Evolutionary conservation across 2,888 invertebrate genomes (phyloP).

Genomic region (Lasioglossum vierecki): DNA sequence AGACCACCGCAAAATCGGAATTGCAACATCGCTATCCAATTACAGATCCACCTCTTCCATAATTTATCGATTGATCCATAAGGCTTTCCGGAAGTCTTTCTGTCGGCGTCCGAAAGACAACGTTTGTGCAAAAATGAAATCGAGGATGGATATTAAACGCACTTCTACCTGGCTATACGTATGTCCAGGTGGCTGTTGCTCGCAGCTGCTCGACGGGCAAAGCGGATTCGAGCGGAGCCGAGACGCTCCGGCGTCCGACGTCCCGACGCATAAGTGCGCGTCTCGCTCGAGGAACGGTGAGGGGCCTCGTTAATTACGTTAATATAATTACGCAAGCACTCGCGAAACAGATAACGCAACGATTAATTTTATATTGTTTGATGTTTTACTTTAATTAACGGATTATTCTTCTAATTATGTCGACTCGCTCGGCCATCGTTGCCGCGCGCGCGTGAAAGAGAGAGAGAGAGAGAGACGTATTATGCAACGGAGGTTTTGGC

Average conservation of each 20-base stretch:
- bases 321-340: slow-evolving; percentile 51
- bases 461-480: not conserved
- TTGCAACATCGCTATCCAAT: not conserved
- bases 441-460: not conserved
- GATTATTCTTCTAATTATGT: slow-evolving; percentile 41
- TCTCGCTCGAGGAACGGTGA: slow-evolving; percentile 42
- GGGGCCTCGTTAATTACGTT: slow-evolving; percentile 53
- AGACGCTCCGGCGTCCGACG: slow-evolving; percentile 28
- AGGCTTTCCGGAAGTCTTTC: not conserved
- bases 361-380: slow-evolving; percentile 53
- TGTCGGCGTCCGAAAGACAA: not conserved
- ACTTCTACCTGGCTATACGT: slow-evolving; percentile 38
- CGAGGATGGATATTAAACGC: slow-evolving; percentile 33
- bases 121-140: slow-evolving; percentile 19
- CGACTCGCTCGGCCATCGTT: slow-evolving; percentile 10
- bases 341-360: slow-evolving; percentile 40
- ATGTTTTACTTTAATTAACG: slow-evolving; percentile 51
- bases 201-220: slow-evolving; percentile 66
- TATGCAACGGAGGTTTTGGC: not conserved
- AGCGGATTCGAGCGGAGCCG: slow-evolving; percentile 17
- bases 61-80: slow-evolving; percentile 29
- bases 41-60: not conserved
- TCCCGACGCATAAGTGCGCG: slow-evolving; percentile 32
- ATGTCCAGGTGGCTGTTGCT: slow-evolving; percentile 73
- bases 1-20: not conserved